Evolutionary conservation across 2,888 invertebrate species (phyloP).

Genomic region (Platycheirus albimanus): DNA sequence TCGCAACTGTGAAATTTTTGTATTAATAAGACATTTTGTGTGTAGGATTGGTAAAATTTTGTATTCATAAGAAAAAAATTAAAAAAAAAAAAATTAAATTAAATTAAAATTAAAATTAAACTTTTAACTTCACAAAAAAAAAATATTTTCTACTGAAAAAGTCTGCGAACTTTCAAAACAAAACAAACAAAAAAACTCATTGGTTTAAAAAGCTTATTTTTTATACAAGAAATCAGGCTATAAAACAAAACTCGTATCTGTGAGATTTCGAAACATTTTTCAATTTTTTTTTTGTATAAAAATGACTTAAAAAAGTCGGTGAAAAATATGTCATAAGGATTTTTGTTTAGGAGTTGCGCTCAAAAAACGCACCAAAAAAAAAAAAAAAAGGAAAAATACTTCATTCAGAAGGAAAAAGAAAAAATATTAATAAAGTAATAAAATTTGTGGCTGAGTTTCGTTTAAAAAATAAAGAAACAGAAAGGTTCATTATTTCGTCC

Average conservation of each 20-base stretch:
- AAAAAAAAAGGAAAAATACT: constrained; percentile 15
- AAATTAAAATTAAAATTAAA: constrained; percentile 66
- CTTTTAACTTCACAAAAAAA: constrained; percentile 36
- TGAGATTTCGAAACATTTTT: constrained; percentile 67
- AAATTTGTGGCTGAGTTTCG: constrained; percentile 77
- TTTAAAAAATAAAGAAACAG: constrained; percentile 30
- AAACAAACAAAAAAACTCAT: background rate
- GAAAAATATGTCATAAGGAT: constrained; percentile 60
- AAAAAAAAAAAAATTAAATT: no score
- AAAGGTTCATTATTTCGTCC: background rate
- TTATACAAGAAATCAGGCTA: constrained; percentile 50
- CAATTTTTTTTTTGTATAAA: constrained; percentile 49
- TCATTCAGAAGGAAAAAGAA: constrained; percentile 1
- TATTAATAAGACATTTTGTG: constrained; percentile 58
- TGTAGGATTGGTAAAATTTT: constrained; percentile 63
- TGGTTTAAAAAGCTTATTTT: constrained; percentile 12
- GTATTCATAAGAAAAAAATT: constrained; percentile 34
- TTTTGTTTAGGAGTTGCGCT: constrained; percentile 75
- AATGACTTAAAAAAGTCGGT: constrained; percentile 64
- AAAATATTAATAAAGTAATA: constrained; percentile 36
- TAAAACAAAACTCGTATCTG: constrained; percentile 75
- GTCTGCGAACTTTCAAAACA: constrained; percentile 54
- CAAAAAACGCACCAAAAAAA: constrained; percentile 76
- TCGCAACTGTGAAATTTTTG: constrained; percentile 79
- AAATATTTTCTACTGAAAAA: constrained; percentile 29